These are phyloP conservation scores for Sphenodon punctatus DNA, from an alignment of 2,797 vertebrate genomes.

Conservation along the genomic window DNA sequence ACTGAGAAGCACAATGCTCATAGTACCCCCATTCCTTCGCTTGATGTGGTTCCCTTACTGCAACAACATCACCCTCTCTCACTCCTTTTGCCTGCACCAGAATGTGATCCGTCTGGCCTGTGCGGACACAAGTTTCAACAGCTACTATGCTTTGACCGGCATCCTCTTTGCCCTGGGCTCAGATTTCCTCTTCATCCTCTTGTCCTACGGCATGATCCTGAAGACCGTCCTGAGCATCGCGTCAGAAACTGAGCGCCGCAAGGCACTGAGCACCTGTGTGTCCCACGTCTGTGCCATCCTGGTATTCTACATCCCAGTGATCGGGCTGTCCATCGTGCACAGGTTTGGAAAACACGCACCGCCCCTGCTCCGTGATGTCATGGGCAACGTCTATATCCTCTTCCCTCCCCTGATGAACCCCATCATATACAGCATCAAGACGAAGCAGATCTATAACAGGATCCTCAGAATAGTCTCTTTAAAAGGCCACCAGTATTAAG, in stretches of 20 bases:
- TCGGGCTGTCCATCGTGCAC: slow-evolving; percentile 22
- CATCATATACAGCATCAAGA: not conserved
- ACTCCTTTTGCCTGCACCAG: slow-evolving; percentile 65
- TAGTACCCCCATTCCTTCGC: not conserved
- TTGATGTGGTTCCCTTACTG: not conserved
- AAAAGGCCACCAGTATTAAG: too few relatives aligned
- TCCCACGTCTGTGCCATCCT: slow-evolving; percentile 28
- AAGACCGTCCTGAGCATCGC: not conserved
- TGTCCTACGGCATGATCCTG: slow-evolving; percentile 7
- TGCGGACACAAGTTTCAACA: slow-evolving; percentile 35
- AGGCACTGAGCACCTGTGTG: slow-evolving; percentile 17
- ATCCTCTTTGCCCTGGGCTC: slow-evolving; percentile 17
- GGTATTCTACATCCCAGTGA: not conserved
- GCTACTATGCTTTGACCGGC: slow-evolving; percentile 23
- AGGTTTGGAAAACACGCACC: not conserved
- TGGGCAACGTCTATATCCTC: not conserved
- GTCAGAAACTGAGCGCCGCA: slow-evolving; percentile 1
- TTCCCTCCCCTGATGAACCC: not conserved
- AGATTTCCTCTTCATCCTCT: not conserved
- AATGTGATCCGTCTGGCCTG: slow-evolving; percentile 66
- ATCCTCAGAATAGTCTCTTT: too few relatives aligned
- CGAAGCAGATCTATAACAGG: not conserved
- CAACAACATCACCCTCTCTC: not conserved
- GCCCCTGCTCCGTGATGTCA: not conserved
- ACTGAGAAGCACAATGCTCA: not conserved